Evolutionary conservation across 1,140 invertebrate species (phyloP), one percentile per base, ranked within the genome.

Genomic region (Drosophila orosa): DNA sequence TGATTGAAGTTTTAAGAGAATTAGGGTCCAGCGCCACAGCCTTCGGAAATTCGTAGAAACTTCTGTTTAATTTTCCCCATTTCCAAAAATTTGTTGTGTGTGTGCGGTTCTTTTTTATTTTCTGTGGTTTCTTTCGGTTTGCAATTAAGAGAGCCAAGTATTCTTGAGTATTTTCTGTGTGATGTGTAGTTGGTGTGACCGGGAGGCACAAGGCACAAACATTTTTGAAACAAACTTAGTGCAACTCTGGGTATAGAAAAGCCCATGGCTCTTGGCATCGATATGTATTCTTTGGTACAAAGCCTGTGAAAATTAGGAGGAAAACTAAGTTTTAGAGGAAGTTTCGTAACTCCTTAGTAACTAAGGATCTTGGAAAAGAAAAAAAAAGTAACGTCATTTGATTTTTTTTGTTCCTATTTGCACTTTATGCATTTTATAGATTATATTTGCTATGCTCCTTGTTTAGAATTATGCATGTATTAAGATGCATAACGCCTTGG

Each of bases 1-100:
- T 60, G 56, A 61, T 61, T 60, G 56, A 52, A 60, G 57, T 52
- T 60, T 60, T 52, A 52, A 50, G 57, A 35, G 54, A 54, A 54
- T 54, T 54, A 54, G 31, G 50, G 7, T 54, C 12, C 10, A 1
- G 8, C 47, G 17, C 15, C 13, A n/a, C n/a, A 19, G 50, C 33
- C 50, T 24, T 54, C 15, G 50, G 31, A 54, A 35, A 54, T 54
- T 54, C 31, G 31, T 24, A 12, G 31, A 54, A 54, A 54, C 50
- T 54, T 54, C 4, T 54, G 50, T 24, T 35, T 54, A 54, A 54
- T 54, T 54, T 54, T 35, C n/a, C n/a, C 15, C 19, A 52, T 52
- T 52, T 35, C 19, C 48, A 10, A 22, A 33, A 15, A 33, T 5
- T 13, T 9, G 19, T 17, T 47, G 9, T 8, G 22, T 44, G 12